Conservation (phyloP, 2,888 invertebrate genomes). For the Leptothorax acervorum region DNA sequence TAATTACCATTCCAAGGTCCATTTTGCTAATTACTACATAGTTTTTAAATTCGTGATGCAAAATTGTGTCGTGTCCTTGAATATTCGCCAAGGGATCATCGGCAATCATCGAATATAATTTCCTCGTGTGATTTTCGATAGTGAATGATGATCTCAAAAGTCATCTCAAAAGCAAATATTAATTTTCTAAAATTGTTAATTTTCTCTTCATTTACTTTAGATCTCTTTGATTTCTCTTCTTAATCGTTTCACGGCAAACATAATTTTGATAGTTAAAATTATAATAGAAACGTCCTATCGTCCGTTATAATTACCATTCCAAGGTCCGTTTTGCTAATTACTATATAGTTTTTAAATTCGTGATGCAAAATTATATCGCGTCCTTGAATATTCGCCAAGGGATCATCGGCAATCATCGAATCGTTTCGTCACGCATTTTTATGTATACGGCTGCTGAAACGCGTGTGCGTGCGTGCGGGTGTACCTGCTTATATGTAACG, state of each 20-base stretch:
- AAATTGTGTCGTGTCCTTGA: too few species aligned
- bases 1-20: too few species aligned
- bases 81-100: too few species aligned
- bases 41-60: too few species aligned
- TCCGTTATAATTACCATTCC: conserved; percentile 54
- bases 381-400: neutral
- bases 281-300: conserved; percentile 17
- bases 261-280: conserved; percentile 20
- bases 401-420: conserved; percentile 25
- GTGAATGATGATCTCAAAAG: conserved; percentile 9
- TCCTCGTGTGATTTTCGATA: conserved; percentile 24
- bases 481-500: conserved; percentile 68
- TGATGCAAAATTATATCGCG: neutral
- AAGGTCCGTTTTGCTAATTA: conserved; percentile 57
- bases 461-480: conserved; percentile 59
- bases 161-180: conserved; percentile 18
- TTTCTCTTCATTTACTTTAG: neutral
- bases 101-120: conserved; percentile 9
- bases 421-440: conserved; percentile 51
- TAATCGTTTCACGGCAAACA: neutral
- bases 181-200: conserved; percentile 14
- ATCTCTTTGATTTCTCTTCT: neutral
- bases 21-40: too few species aligned
- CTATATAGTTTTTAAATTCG: conserved; percentile 54
- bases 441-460: conserved; percentile 65